Base-by-base conservation (phyloP, 1,140 invertebrate species). In the Telenomus remus region DNA sequence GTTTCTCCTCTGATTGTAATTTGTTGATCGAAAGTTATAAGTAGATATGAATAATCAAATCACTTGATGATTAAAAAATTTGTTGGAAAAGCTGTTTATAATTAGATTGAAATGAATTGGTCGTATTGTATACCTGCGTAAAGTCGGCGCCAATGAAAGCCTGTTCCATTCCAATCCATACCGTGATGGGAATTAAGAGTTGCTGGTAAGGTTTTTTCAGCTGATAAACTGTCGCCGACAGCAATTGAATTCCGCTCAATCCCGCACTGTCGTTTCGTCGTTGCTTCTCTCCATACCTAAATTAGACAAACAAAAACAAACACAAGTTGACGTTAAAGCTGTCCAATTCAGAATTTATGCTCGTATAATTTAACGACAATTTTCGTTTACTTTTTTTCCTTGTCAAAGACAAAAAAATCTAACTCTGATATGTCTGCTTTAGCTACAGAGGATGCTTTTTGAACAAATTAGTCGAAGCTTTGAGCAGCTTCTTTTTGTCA, bases 151-250 rank as follows among this genome's bases (percentile, higher is more conserved):
- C 94, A 63, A 98, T 95, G 88, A 98, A 98, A 0, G 96, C 96
- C 85, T 99, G 97, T 85, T 99, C 97, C 91, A 99, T 94, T 47
- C 97, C 97, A 80, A 97, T 98, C 92, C 96, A 99, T 34, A 99
- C 88, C 0, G 97, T 99, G 60, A 99, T 93, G 0, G 97, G 96
- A 78, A 98, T 97, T 7, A 99, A 90, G 3, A 99, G 89, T 77
- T 97, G 92, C 81, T 98, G 96, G 80, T 96, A 95, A 0, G 93
- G 93, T 82, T 96, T 96, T 87, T 94, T 95, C 72, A 97, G 89
- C 81, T 98, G 97, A 82, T 93, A 93, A 56, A 95, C 93, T 2
- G 96, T 98, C n/a, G 96, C 95, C 0, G 95, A 93, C 1, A 97
- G 86, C 57, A 97, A 89, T 81, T 95, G 92, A 64, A 96, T 92